Evolutionary conservation across 2,888 invertebrate genomes (phyloP), one percentile per base, ranked within the genome.

Genomic region (Tetranychus truncatus): DNA sequence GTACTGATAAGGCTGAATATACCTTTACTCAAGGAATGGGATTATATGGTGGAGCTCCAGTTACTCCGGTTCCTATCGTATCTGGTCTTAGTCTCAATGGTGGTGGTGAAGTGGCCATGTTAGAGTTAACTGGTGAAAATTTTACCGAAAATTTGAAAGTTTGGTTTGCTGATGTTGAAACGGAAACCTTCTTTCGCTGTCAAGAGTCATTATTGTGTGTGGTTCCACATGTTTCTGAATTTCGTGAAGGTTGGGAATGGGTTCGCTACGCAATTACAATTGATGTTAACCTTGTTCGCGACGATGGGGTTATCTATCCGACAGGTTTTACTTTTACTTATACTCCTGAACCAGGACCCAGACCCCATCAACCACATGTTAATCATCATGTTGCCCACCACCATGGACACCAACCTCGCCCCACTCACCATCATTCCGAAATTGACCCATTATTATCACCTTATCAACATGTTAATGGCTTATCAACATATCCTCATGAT

Each of bases 21-120:
- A 95, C 95, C 81, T 99, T 97, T 83, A 97, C 91, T 84, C 99
- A 99, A 83, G 95, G 96, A 79, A 93, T 97, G 96, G 97, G 97
- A 15, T 94, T 96, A 71, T 92, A 96, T 45, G 87, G 91, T 84
- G 55, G 44, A 34, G 87, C 91, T 0, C 96, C 97, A 6, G 94
- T 99, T 5, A 96, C 97, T 0, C 99, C 99, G n/a, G 97, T 97
- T 34, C 99, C 99, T 0, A 88, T 95, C 74, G 97, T 99, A 3
- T 92, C 92, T 83, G 94, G 92, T 75, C 84, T 97, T 75, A 82
- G 86, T 84, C 80, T 87, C 77, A 95, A 96, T 84, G 96, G 96
- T 1, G 96, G 95, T 44, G 95, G 95, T 0, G 95, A 97, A 83
- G 95, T 96, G n/a, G 95, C 96, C 18, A 95, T 97, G 93, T 83